Evolutionary conservation across 2,113 vertebrate species (phyloP).

Genomic region (Pitta sordida): DNA sequence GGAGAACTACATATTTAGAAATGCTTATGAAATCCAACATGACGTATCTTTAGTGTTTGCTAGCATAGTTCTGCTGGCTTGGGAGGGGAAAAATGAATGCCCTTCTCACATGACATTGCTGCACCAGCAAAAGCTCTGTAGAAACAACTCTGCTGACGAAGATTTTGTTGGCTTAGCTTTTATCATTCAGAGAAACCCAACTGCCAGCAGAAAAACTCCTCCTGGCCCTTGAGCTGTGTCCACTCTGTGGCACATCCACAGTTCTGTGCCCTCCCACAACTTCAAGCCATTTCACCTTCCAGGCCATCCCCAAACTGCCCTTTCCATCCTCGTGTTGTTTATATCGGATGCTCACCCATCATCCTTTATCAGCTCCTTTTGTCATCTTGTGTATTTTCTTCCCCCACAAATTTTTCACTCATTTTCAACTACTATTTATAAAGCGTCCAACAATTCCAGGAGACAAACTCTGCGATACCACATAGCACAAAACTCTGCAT

Average conservation of each 20-base stretch:
- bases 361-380: background rate
- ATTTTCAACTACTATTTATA: background rate
- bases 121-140: conserved; percentile 41
- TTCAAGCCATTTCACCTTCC: background rate
- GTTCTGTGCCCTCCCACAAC: background rate
- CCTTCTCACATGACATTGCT: conserved; percentile 36
- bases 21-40: background rate
- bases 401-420: background rate
- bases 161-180: conserved; percentile 21
- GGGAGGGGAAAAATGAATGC: background rate
- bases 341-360: background rate
- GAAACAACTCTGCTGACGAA: conserved; percentile 27
- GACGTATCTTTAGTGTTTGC: background rate
- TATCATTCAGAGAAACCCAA: conserved; percentile 8
- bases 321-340: background rate
- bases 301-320: background rate
- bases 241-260: background rate
- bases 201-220: conserved; percentile 6
- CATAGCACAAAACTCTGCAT: background rate
- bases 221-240: background rate
- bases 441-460: background rate
- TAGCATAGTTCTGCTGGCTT: background rate
- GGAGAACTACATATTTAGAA: background rate
- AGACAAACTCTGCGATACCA: background rate
- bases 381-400: background rate